Evolutionary conservation across 2,113 vertebrate genomes (phyloP).

Genomic region (Raja brachyura): DNA sequence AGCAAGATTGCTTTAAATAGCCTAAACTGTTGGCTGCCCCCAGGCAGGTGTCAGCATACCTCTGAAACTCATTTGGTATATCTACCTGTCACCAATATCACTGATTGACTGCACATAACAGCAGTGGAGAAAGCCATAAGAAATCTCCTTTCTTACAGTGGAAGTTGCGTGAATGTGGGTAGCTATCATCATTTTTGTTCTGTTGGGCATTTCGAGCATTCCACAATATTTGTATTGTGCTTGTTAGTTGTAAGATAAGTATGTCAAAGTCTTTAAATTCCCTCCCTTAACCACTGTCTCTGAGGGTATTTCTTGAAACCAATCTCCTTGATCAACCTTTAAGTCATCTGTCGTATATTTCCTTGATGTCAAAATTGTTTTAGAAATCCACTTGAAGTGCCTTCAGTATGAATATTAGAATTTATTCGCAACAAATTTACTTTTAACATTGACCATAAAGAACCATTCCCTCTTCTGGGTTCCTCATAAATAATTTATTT

Average conservation of each 20-base stretch:
- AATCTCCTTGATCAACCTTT: no score
- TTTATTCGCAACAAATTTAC: background rate
- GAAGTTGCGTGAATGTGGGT: background rate
- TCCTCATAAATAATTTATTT: background rate
- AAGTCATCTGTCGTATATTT: no score
- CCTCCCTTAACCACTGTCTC: no score
- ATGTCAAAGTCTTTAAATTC: background rate
- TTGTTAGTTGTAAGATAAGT: background rate
- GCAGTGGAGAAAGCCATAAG: background rate
- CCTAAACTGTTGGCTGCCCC: background rate
- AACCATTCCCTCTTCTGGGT: no score
- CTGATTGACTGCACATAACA: background rate
- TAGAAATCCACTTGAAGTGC: no score
- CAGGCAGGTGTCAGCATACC: background rate
- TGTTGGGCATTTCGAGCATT: background rate
- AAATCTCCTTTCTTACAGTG: background rate
- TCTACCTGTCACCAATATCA: background rate
- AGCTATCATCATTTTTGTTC: background rate
- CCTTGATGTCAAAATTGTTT: no score
- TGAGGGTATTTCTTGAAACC: no score
- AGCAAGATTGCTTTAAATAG: conserved; percentile 6
- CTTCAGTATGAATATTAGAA: background rate
- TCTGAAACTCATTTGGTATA: background rate
- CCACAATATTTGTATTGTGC: background rate
- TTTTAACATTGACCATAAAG: no score